Evolutionary conservation across 2,888 invertebrate genomes (phyloP).

Genomic region (Drosophila maculinotata): DNA sequence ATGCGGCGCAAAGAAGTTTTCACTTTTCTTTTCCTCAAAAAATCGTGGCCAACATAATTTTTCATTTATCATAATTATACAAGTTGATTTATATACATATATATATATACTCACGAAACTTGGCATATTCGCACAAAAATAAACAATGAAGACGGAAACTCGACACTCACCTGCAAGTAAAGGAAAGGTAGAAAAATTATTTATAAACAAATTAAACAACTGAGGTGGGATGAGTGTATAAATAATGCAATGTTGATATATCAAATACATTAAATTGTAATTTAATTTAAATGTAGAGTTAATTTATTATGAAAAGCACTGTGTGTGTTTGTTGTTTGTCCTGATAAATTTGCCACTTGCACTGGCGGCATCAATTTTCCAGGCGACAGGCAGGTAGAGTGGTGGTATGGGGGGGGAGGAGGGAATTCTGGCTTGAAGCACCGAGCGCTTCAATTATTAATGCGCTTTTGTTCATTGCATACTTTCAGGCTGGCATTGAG

Average conservation of each 20-base stretch:
- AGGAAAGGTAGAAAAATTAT: slow-evolving; percentile 18
- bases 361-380: slow-evolving; percentile 67
- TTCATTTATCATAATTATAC: slow-evolving; percentile 73
- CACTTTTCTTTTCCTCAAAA: slow-evolving; percentile 37
- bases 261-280: slow-evolving; percentile 43
- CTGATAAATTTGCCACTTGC: slow-evolving; percentile 67
- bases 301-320: slow-evolving; percentile 29
- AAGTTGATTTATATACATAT: slow-evolving; percentile 68
- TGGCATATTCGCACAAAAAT: slow-evolving; percentile 1
- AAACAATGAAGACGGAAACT: neutral
- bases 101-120: slow-evolving; percentile 36
- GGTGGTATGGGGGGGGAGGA: neutral
- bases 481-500: slow-evolving; percentile 72
- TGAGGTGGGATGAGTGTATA: too few relatives aligned
- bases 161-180: slow-evolving; percentile 64
- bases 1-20: slow-evolving; percentile 40
- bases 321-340: slow-evolving; percentile 7
- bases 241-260: slow-evolving; percentile 17
- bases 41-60: slow-evolving; percentile 26
- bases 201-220: slow-evolving; percentile 19
- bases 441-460: slow-evolving; percentile 74
- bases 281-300: slow-evolving; percentile 49
- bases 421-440: slow-evolving; percentile 36
- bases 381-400: slow-evolving; percentile 3
- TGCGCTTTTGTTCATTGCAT: slow-evolving; percentile 75